phyloP scores from a whole-genome alignment of 2,113 vertebrate species.

The Etheostoma cragini region DNA sequence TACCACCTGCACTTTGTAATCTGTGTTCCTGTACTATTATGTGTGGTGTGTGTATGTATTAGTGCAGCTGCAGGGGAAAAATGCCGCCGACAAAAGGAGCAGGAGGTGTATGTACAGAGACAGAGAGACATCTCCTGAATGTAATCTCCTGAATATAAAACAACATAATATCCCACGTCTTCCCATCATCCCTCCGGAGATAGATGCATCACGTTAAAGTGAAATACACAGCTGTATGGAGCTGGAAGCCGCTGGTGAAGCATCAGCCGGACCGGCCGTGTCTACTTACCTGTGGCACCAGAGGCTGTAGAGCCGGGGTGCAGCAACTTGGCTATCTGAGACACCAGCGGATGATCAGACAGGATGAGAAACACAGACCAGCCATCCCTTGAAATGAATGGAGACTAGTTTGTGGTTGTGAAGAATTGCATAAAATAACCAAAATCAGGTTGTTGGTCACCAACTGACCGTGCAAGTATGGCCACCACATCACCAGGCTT shows the following conservation, averaged over 20 bases:
- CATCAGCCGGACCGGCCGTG: not conserved
- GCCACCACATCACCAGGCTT: not conserved
- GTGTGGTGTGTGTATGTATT: not conserved
- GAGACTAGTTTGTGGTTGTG: no score
- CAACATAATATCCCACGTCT: not conserved
- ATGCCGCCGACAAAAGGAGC: constrained; percentile 5
- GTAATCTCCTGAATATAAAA: not conserved
- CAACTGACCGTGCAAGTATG: not conserved
- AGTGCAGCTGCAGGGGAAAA: constrained; percentile 26
- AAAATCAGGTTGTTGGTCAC: not conserved
- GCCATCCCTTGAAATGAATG: not conserved
- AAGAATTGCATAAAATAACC: not conserved
- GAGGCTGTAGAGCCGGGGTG: not conserved
- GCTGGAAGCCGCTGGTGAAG: not conserved
- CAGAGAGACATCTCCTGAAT: not conserved
- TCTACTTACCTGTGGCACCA: not conserved
- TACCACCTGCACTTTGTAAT: no score
- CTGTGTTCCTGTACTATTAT: not conserved
- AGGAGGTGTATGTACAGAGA: constrained; percentile 11
- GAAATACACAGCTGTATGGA: constrained; percentile 1
- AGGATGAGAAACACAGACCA: not conserved
- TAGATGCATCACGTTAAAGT: not conserved
- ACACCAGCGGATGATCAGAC: not conserved
- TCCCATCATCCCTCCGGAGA: not conserved
- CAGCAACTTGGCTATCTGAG: not conserved